Conservation (phyloP, 2,797 vertebrate genomes). For the Xenops minutus region DNA sequence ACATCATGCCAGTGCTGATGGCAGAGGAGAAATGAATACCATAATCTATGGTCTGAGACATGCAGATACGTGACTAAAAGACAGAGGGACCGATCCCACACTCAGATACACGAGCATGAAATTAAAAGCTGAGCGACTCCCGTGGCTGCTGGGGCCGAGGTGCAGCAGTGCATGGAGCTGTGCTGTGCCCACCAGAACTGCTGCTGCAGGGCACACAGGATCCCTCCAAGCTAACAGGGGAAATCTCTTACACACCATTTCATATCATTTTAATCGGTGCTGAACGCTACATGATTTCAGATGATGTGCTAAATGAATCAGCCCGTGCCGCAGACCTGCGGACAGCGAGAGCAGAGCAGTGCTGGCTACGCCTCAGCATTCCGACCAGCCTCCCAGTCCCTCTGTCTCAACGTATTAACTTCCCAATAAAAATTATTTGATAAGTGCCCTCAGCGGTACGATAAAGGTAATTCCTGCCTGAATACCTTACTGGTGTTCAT, state of each 20-base stretch:
- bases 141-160: background rate
- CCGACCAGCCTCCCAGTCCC: slow-evolving; percentile 55
- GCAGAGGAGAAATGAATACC: background rate
- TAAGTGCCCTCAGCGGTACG: slow-evolving; percentile 61
- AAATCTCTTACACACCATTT: slow-evolving; percentile 57
- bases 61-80: background rate
- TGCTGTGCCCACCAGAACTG: background rate
- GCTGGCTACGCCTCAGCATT: slow-evolving; percentile 66
- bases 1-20: background rate
- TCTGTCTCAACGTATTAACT: slow-evolving; percentile 69
- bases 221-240: slow-evolving; percentile 21
- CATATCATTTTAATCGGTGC: slow-evolving; percentile 60
- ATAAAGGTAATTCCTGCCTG: slow-evolving; percentile 66
- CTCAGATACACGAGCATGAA: background rate
- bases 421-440: slow-evolving; percentile 63
- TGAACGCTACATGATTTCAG: slow-evolving; percentile 62
- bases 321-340: slow-evolving; percentile 38
- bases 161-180: background rate
- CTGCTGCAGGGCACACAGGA: slow-evolving; percentile 31
- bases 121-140: background rate
- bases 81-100: background rate
- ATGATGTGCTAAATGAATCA: slow-evolving; percentile 75
- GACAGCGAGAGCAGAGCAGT: slow-evolving; percentile 40
- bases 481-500: slow-evolving; percentile 36
- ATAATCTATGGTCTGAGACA: background rate